Percentiles rank a stretch among this genome's conserved stretches.
Evolutionary conservation across 1,140 invertebrate genomes (phyloP).

Genomic region (Drosophila cardini): DNA sequence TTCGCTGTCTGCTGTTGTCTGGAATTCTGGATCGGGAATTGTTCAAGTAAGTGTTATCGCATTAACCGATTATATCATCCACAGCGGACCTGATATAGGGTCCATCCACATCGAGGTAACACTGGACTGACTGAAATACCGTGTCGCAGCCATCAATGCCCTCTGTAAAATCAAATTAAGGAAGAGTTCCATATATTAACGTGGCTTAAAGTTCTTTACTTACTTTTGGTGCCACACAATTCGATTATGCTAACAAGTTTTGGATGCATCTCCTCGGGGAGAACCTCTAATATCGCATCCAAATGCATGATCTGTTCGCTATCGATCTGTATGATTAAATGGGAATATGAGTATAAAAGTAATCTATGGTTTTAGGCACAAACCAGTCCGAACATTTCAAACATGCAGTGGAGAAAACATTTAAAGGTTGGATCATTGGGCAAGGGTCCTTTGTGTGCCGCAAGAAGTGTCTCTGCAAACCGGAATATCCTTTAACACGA

Average conservation of each 20-base stretch:
- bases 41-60: conserved; percentile 61
- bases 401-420: conserved; percentile 75
- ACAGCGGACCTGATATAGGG: conserved; percentile 47
- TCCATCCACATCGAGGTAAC: conserved; percentile 65
- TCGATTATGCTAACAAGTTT: conserved; percentile 45
- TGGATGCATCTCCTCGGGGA: conserved; percentile 60
- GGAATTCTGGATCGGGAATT: conserved; percentile 64
- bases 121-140: conserved; percentile 58
- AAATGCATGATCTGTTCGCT: conserved; percentile 62
- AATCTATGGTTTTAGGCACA: background rate
- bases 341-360: background rate
- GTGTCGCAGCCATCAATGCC: conserved; percentile 74
- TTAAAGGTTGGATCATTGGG: conserved; percentile 57
- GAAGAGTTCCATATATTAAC: background rate
- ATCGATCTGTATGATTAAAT: conserved; percentile 61
- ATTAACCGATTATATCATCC: conserved; percentile 44
- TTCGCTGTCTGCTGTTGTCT: conserved; percentile 70
- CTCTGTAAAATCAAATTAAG: conserved; percentile 36
- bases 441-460: conserved; percentile 32
- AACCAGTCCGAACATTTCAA: conserved; percentile 76
- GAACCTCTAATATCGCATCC: conserved; percentile 60
- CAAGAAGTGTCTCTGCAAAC: conserved; percentile 23
- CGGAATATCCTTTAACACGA: background rate
- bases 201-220: background rate
- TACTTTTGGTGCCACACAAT: conserved; percentile 66